Evolutionary conservation across 2,113 vertebrate genomes (phyloP), one percentile per base, ranked within the genome.

Genomic region (Salvelinus alpinus): DNA sequence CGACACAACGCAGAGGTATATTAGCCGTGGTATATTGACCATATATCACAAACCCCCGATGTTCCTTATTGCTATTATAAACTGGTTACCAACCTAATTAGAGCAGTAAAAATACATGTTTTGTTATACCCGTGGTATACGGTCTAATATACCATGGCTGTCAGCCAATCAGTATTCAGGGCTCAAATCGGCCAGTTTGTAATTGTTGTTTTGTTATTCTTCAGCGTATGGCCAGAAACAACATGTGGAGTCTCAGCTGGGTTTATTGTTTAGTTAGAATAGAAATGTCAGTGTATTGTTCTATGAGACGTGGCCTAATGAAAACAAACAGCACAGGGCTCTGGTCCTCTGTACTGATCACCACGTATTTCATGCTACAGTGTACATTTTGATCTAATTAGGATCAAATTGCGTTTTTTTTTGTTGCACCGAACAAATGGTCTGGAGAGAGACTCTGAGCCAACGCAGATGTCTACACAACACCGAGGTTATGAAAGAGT

Each of bases 331-430:
- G 80, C 76, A 79, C 80, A 67, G 59, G 72, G 66, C 73, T 83
- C 73, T 67, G 82, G 68, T 82, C 60, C 60, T 18, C 60, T 2
- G 77, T 76, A 68, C 78, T 78, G 86, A 85, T 90, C 85, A 82
- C 77, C 48, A 76, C 74, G 74, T 77, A 82, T 88, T 90, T 88
- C 80, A 88, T 87, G 89, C 84, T 88, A 78, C 34, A 34, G 6
- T 34, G 34, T 34, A 34, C 88, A 87, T 91, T 92, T 92, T 89
- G 85, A 91, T 90, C 88, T 86, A 88, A 89, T 92, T 87, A 85
- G 85, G 78, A 88, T 90, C 83, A 88, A 89, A 88, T 90, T 81
- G 60, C 72, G 71, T 80, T 86, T 80, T 72, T 31, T 8, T 34
- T 34, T 34, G 31, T 34, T 80, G 51, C 4, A 70, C 75, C 57